Evolutionary conservation across 2,888 invertebrate genomes (phyloP), one percentile per base, ranked within the genome.

Genomic region (Epinotia nisella): DNA sequence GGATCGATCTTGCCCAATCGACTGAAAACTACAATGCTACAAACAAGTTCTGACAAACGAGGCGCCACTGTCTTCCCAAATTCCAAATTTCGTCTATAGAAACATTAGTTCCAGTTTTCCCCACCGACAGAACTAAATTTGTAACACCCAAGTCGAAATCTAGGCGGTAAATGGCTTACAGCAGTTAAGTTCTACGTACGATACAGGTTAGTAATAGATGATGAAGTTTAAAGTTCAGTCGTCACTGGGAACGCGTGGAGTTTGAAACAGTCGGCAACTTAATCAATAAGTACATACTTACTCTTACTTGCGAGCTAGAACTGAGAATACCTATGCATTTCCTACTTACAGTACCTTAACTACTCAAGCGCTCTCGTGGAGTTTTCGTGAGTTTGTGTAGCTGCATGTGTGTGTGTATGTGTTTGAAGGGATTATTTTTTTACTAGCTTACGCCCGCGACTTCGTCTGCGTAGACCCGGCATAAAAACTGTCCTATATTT

Each of bases 161-260:
- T 29, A 56, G 3, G 45, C 45, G 45, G 45, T 49, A 49, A 49
- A 3, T 49, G n/a, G 45, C 45, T 49, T 15, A n/a, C 3, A 51
- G 35, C 3, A 10, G n/a, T 15, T n/a, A 29, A 49, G 29, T 64
- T 51, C 51, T 35, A 24, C 5, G 3, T 35, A 24, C 5, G 3
- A 45, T n/a, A 5, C n/a, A 15, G 35, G 35, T 15, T 11, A 29
- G 49, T 59, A 68, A 59, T 68, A 68, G 49, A 59, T 59, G 35
- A 68, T 19, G 49, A 68, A 58, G 49, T 67, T 11, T 59, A 19
- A 68, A 68, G 29, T 59, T 59, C 35, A 49, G 19, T 19, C 68
- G 68, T 51, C 19, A 24, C 65, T 17, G 29, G 24, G 15, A 19
- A 53, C 35, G 9, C 56, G n/a, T 68, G 67, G 49, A 59, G 15